phyloP scores from a whole-genome alignment of 2,113 vertebrate genomes.

The Ploceus nigricollis region DNA sequence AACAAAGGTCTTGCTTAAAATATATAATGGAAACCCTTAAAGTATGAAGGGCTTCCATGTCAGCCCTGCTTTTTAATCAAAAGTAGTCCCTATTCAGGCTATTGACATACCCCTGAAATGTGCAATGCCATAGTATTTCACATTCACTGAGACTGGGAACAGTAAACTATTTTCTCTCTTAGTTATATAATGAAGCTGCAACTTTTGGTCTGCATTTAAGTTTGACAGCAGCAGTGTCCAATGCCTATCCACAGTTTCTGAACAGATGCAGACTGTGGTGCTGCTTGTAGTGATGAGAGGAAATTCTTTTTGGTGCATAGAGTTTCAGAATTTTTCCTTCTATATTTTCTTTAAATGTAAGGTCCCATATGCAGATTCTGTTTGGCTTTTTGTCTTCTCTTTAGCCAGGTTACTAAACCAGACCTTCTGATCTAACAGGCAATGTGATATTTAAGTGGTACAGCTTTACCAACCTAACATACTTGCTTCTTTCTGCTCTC shows the following conservation, averaged over 20 bases:
- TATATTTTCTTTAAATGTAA: not conserved
- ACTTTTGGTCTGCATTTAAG: not conserved
- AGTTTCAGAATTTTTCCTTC: not conserved
- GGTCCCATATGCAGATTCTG: not conserved
- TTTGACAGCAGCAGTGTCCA: not conserved
- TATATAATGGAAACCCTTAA: not conserved
- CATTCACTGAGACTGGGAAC: not conserved
- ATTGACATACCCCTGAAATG: not conserved
- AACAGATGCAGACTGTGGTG: rapidly evolving
- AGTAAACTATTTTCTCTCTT: not conserved
- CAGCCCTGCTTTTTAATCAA: not conserved
- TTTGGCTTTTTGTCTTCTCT: not conserved
- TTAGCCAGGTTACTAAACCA: not conserved
- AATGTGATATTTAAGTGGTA: not conserved
- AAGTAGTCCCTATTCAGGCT: not conserved
- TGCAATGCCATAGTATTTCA: not conserved
- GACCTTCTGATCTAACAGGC: not conserved
- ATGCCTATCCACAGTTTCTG: not conserved
- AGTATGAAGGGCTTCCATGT: not conserved
- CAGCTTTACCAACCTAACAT: not conserved
- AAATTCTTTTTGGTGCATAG: not conserved
- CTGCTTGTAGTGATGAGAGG: not conserved
- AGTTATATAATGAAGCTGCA: not conserved
- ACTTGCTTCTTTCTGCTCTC: not conserved
- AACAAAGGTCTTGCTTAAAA: not conserved